phyloP scores from a whole-genome alignment of 2,888 invertebrate genomes.

The Drosophila pegasa region DNA sequence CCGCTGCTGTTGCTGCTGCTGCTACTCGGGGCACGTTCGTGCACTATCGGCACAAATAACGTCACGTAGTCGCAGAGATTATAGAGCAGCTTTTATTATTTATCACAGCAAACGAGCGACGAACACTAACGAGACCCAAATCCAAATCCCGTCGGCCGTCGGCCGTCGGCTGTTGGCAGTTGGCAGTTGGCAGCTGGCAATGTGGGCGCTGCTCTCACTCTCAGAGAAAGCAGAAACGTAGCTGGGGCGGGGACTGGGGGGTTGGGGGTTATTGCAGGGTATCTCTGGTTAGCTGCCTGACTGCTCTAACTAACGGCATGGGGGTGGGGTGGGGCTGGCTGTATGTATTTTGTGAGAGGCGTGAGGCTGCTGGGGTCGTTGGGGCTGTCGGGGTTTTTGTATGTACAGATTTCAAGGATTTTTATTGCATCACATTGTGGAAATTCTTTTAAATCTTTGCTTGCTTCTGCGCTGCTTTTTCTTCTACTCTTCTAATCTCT shows the following conservation, averaged over 20 bases:
- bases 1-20: background rate
- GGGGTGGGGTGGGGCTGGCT: background rate
- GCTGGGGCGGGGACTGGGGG: background rate
- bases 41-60: slow-evolving; percentile 84
- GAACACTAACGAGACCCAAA: slow-evolving; percentile 78
- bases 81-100: slow-evolving; percentile 83
- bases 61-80: slow-evolving; percentile 85
- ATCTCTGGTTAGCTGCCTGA: slow-evolving; percentile 37
- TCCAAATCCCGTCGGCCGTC: slow-evolving; percentile 75
- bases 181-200: slow-evolving; percentile 48
- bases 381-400: slow-evolving; percentile 33
- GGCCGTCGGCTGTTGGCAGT: slow-evolving; percentile 60
- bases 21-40: slow-evolving; percentile 78
- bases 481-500: slow-evolving; percentile 75
- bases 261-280: background rate
- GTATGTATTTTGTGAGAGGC: slow-evolving; percentile 8
- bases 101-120: slow-evolving; percentile 80
- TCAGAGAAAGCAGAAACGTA: slow-evolving; percentile 4
- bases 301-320: slow-evolving; percentile 42
- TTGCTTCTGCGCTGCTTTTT: slow-evolving; percentile 75
- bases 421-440: slow-evolving; percentile 81
- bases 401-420: slow-evolving; percentile 76
- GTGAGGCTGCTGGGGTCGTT: slow-evolving; percentile 2
- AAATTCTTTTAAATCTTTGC: slow-evolving; percentile 82
- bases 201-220: slow-evolving; percentile 28